These are phyloP conservation scores for Phengaris arion DNA, from an alignment of 2,888 invertebrate genomes.

Conservation along the genomic window DNA sequence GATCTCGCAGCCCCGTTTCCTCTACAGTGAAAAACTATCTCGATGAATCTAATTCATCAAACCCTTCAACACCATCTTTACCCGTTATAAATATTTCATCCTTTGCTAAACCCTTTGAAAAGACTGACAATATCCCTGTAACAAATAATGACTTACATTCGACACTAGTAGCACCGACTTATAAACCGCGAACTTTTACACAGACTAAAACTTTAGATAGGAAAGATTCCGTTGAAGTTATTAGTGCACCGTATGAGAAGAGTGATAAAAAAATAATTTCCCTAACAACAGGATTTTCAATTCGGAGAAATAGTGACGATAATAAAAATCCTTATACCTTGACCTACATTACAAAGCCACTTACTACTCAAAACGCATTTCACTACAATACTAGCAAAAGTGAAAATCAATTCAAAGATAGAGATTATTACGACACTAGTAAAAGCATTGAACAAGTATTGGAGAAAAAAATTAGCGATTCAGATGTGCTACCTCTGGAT, in stretches of 20 bases:
- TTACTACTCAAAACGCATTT: constrained; percentile 51
- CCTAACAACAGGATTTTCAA: constrained; percentile 74
- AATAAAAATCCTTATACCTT: constrained; percentile 69
- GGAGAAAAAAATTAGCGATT: constrained; percentile 40
- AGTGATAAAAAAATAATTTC: constrained; percentile 63
- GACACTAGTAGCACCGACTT: constrained; percentile 57
- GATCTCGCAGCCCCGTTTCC: constrained; percentile 59
- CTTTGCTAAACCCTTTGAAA: constrained; percentile 74
- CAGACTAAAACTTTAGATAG: constrained; percentile 57
- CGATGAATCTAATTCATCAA: constrained; percentile 56
- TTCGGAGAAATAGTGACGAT: constrained; percentile 65
- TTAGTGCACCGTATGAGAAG: constrained; percentile 49
- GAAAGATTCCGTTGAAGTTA: constrained; percentile 52
- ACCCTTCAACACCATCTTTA: constrained; percentile 49
- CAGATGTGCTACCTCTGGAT: constrained; percentile 35
- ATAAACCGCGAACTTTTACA: constrained; percentile 49
- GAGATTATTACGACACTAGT: constrained; percentile 51
- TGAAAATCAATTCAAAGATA: constrained; percentile 46
- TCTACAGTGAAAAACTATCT: constrained; percentile 68
- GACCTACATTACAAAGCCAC: constrained; percentile 65
- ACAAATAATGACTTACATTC: constrained; percentile 58
- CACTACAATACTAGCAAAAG: constrained; percentile 39
- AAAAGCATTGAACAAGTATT: constrained; percentile 47
- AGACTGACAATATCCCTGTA: constrained; percentile 67
- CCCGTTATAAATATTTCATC: constrained; percentile 66